These are phyloP conservation scores for Decapterus maruadsi DNA, from an alignment of 2,797 vertebrate genomes.

Conservation along the genomic window DNA sequence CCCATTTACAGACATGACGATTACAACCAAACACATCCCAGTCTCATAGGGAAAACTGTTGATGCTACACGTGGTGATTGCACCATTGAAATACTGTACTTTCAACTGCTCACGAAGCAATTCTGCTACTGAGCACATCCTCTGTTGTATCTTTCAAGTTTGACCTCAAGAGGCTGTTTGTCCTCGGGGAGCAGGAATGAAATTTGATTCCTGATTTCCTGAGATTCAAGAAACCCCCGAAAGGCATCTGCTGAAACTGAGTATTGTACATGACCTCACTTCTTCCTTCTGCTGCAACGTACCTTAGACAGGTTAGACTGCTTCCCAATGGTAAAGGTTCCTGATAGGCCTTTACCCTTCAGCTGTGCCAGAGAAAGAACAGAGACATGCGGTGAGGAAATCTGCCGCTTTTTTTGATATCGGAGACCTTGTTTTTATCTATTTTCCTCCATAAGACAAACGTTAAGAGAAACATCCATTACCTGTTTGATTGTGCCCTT, in stretches of 20 bases:
- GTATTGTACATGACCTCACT: not conserved
- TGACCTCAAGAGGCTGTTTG: not conserved
- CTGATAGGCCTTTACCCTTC: constrained; percentile 97
- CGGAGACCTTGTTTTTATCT: not conserved
- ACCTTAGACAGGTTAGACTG: constrained; percentile 83
- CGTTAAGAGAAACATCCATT: not conserved
- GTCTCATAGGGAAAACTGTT: constrained; percentile 11
- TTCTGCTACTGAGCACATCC: not conserved
- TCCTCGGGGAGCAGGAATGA: not conserved
- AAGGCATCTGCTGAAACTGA: not conserved
- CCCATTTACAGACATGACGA: constrained; percentile 27
- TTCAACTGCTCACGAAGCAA: not conserved
- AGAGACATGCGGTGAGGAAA: not conserved
- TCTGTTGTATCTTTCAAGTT: not conserved
- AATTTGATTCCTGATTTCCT: not conserved
- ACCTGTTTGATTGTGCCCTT: constrained; percentile 97
- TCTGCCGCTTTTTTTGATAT: not conserved
- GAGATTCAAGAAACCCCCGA: not conserved
- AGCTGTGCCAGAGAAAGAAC: constrained; percentile 82
- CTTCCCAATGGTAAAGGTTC: constrained; percentile 94
- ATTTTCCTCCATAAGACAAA: rapidly evolving
- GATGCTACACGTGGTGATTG: not conserved
- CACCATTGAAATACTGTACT: not conserved
- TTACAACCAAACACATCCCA: constrained; percentile 42
- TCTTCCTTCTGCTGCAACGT: constrained; percentile 4